A percentile compares a stretch with the other conserved stretches of the same genome.
Evolutionary conservation across 2,888 invertebrate genomes (phyloP).

Genomic region (Ametastegia equiseti): DNA sequence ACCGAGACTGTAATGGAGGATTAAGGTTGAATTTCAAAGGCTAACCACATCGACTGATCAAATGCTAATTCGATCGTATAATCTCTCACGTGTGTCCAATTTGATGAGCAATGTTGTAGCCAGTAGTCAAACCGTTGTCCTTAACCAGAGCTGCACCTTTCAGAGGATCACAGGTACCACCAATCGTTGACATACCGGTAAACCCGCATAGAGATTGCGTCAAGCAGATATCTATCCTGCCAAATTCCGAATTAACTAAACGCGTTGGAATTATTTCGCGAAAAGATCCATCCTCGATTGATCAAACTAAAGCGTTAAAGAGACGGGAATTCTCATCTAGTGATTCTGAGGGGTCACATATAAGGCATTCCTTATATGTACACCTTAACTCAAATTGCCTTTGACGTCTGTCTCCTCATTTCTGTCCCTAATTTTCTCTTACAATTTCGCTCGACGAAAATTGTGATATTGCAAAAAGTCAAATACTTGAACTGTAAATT

Average conservation of each 20-base stretch:
- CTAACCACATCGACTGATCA: neutral
- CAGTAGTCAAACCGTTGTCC: constrained; percentile 78
- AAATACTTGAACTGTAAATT: no score
- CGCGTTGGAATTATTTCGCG: neutral
- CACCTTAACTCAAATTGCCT: neutral
- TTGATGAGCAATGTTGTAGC: constrained; percentile 80
- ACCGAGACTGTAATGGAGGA: constrained; percentile 64
- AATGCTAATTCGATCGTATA: constrained; percentile 35
- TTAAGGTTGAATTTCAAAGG: neutral
- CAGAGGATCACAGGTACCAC: constrained; percentile 78
- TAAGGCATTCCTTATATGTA: no score
- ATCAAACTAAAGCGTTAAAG: neutral
- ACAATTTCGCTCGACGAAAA: no score
- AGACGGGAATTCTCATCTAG: neutral
- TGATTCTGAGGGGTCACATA: neutral
- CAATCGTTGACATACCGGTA: constrained; percentile 78
- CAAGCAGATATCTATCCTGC: constrained; percentile 72
- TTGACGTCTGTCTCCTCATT: neutral
- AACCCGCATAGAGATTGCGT: constrained; percentile 71
- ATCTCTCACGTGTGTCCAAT: constrained; percentile 79
- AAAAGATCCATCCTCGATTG: neutral
- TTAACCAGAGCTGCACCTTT: constrained; percentile 78
- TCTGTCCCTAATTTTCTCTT: no score
- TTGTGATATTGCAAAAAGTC: no score
- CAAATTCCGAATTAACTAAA: constrained; percentile 55